Conservation (phyloP, 2,888 invertebrate genomes). For the Agrypnus murinus region DNA sequence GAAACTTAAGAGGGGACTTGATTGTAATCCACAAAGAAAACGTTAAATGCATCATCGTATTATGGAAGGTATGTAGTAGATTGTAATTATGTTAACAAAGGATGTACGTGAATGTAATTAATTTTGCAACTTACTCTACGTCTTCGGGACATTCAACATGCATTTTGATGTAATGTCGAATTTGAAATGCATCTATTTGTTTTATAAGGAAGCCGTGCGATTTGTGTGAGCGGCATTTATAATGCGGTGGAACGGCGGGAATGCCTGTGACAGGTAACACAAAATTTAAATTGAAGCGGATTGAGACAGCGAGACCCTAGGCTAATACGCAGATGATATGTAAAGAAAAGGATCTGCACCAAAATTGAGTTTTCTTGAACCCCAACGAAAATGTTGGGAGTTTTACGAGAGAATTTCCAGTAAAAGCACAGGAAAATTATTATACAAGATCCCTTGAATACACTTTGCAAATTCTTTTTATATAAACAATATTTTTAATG, state of each 20-base stretch:
- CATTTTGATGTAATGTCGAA: too few species aligned
- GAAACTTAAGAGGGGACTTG: slow-evolving; percentile 2
- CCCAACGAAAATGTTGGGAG: slow-evolving; percentile 20
- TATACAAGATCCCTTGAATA: not conserved
- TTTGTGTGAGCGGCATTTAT: slow-evolving; percentile 11
- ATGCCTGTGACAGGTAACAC: slow-evolving; percentile 31
- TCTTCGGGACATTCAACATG: too few species aligned
- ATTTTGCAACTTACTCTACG: too few species aligned
- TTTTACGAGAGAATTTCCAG: slow-evolving; percentile 25
- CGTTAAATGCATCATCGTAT: not conserved
- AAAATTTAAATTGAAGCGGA: slow-evolving; percentile 36
- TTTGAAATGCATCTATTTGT: too few species aligned
- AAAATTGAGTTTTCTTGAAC: slow-evolving; percentile 37
- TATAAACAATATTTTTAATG: not conserved
- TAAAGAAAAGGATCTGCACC: slow-evolving; percentile 35
- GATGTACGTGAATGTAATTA: too few species aligned
- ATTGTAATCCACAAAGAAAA: slow-evolving; percentile 6
- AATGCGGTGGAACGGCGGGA: slow-evolving; percentile 12
- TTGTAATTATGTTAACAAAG: too few species aligned
- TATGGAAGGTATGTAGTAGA: too few species aligned
- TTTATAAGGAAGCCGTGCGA: too few species aligned
- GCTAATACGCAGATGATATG: slow-evolving; percentile 41
- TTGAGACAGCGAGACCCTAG: slow-evolving; percentile 33
- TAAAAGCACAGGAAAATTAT: slow-evolving; percentile 28
- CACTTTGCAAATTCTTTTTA: not conserved